These are phyloP conservation scores for Zele albiditarsus DNA, from an alignment of 2,888 invertebrate species.

Conservation along the genomic window DNA sequence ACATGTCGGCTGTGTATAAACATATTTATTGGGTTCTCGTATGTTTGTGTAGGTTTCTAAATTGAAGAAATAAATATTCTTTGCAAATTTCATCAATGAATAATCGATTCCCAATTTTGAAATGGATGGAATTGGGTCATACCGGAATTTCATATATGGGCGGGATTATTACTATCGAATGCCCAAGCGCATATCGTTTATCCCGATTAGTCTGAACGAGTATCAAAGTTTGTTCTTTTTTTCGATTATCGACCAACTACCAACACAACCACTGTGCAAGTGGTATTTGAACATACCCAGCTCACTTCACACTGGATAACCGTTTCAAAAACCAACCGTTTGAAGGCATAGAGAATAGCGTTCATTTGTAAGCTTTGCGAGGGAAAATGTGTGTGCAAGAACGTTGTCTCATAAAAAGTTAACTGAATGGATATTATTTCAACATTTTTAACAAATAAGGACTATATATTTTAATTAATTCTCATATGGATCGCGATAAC, in stretches of 20 bases:
- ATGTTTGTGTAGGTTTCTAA: too few species aligned
- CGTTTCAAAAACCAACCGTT: conserved; percentile 31
- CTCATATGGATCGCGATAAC: not conserved
- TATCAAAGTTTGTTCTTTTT: not conserved
- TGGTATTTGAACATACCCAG: not conserved
- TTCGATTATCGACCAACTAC: not conserved
- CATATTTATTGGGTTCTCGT: too few species aligned
- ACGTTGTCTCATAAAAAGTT: not conserved
- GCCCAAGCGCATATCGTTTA: too few species aligned
- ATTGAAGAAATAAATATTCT: too few species aligned
- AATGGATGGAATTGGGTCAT: too few species aligned
- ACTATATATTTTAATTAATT: not conserved
- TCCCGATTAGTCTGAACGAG: not conserved
- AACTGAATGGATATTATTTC: not conserved
- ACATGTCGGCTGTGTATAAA: too few species aligned
- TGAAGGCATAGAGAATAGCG: not conserved
- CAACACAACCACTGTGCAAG: not conserved
- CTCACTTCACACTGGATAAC: conserved; percentile 13
- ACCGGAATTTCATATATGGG: too few species aligned
- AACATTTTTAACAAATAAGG: not conserved
- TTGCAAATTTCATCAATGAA: too few species aligned
- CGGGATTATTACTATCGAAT: too few species aligned
- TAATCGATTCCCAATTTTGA: too few species aligned
- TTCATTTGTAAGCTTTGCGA: conserved; percentile 18
- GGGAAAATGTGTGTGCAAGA: conserved; percentile 12